A percentile compares a stretch with the other conserved stretches of the same genome.
Conservation (phyloP, 2,888 invertebrate species). For the Calameuta idolon region DNA sequence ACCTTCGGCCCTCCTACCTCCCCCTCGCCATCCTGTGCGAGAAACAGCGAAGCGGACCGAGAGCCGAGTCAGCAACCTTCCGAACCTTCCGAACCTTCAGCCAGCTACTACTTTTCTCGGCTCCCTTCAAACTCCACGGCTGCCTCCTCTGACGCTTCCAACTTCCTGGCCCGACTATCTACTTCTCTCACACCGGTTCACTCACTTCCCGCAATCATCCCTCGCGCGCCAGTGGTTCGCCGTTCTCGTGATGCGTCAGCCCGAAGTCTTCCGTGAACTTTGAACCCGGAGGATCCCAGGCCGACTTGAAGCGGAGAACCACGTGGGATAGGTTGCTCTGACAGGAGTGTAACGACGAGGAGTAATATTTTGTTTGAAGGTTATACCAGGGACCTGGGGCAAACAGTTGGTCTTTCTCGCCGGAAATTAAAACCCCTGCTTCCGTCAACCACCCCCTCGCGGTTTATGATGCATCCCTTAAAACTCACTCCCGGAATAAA, state of each 20-base stretch:
- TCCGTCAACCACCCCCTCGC: slow-evolving; percentile 29
- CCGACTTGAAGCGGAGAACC: background rate
- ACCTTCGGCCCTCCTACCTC: background rate
- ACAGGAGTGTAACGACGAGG: background rate
- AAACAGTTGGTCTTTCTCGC: slow-evolving; percentile 57
- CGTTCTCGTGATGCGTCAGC: too few species aligned
- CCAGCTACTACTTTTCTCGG: slow-evolving; percentile 30
- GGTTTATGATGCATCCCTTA: background rate
- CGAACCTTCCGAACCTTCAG: slow-evolving; percentile 25
- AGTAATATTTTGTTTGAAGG: background rate
- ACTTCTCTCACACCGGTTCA: slow-evolving; percentile 13
- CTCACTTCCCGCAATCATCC: slow-evolving; percentile 19
- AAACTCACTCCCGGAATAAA: background rate
- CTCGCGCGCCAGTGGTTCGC: background rate
- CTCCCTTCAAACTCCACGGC: slow-evolving; percentile 13
- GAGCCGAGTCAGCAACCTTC: slow-evolving; percentile 42
- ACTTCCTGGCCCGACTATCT: slow-evolving; percentile 31
- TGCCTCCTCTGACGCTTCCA: slow-evolving; percentile 29
- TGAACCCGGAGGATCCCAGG: background rate
- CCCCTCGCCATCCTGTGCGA: background rate
- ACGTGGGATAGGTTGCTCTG: background rate
- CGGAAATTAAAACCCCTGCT: slow-evolving; percentile 64
- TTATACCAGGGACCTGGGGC: slow-evolving; percentile 10
- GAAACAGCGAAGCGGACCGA: background rate
- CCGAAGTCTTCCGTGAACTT: background rate